Evolutionary conservation across 2,888 invertebrate genomes (phyloP).

Genomic region (Dermolepida albohirtum): DNA sequence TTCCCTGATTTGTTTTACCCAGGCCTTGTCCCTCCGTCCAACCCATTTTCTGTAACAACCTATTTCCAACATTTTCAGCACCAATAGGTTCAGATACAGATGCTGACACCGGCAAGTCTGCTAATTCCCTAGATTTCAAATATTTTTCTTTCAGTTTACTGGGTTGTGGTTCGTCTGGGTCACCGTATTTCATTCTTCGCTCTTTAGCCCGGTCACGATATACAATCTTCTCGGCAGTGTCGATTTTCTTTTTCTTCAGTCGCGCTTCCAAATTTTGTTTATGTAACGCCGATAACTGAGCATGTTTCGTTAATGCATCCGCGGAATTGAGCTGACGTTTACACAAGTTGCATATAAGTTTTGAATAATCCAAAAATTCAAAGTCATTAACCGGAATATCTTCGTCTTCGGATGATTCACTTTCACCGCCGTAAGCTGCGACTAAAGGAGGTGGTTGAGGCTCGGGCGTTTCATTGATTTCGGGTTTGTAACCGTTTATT

Average conservation of each 20-base stretch:
- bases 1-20: constrained; percentile 92
- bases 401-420: constrained; percentile 70
- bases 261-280: constrained; percentile 81
- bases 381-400: constrained; percentile 73
- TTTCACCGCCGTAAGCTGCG: constrained; percentile 83
- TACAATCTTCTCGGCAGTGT: constrained; percentile 55
- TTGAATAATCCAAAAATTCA: constrained; percentile 87
- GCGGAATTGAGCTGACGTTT: constrained; percentile 93
- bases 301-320: constrained; percentile 91
- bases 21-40: constrained; percentile 98
- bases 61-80: constrained; percentile 93
- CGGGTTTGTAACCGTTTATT: constrained; percentile 58
- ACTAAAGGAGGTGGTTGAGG: constrained; percentile 69
- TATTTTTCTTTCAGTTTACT: constrained; percentile 81
- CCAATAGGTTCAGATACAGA: constrained; percentile 78
- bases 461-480: constrained; percentile 61
- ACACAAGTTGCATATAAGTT: constrained; percentile 93
- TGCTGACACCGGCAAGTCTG: constrained; percentile 65
- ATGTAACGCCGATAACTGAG: constrained; percentile 93
- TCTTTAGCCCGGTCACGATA: constrained; percentile 98
- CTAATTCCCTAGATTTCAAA: constrained; percentile 69
- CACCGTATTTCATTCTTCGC: constrained; percentile 91
- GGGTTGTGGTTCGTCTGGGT: constrained; percentile 82
- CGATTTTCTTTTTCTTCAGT: constrained; percentile 53
- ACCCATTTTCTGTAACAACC: constrained; percentile 97